Evolutionary conservation across 53 echinoderm and acorn worm genomes (phyloP).

Genomic region (Paracentrotus lividus): DNA sequence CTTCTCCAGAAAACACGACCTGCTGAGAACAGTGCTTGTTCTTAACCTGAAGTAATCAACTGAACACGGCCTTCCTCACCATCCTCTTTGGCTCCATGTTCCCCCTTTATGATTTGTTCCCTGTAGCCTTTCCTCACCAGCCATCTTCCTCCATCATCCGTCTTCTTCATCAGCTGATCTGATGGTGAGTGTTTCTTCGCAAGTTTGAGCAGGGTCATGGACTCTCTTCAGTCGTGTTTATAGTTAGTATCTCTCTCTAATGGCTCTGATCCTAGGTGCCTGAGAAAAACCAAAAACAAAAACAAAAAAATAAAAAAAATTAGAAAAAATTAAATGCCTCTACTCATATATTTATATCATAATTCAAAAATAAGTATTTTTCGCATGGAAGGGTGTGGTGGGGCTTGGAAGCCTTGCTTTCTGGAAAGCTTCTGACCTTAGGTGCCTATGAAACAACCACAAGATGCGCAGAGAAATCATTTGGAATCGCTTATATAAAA

Average conservation of each 20-base stretch:
- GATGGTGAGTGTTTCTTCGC: slow-evolving; percentile 78
- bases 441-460: too few relatives aligned
- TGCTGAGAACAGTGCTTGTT: slow-evolving; percentile 61
- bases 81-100: neutral
- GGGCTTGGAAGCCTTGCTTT: too few relatives aligned
- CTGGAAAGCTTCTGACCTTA: too few relatives aligned
- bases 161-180: slow-evolving; percentile 75
- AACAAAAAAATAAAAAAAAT: too few relatives aligned
- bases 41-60: slow-evolving; percentile 13
- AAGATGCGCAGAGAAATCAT: too few relatives aligned
- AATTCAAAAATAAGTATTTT: too few relatives aligned
- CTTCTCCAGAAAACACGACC: slow-evolving; percentile 68
- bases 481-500: too few relatives aligned
- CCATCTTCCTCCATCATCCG: neutral
- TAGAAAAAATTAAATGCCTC: too few relatives aligned
- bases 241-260: slow-evolving; percentile 76
- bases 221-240: slow-evolving; percentile 68
- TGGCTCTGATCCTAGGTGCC: slow-evolving; percentile 60
- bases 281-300: neutral
- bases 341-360: too few relatives aligned
- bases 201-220: slow-evolving; percentile 71
- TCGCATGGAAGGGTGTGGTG: too few relatives aligned
- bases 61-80: neutral
- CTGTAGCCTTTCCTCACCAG: neutral
- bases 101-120: neutral